Evolutionary conservation across 2,113 vertebrate species (phyloP), one percentile per base, ranked within the genome.

Genomic region (Campylomormyrus numenius): DNA sequence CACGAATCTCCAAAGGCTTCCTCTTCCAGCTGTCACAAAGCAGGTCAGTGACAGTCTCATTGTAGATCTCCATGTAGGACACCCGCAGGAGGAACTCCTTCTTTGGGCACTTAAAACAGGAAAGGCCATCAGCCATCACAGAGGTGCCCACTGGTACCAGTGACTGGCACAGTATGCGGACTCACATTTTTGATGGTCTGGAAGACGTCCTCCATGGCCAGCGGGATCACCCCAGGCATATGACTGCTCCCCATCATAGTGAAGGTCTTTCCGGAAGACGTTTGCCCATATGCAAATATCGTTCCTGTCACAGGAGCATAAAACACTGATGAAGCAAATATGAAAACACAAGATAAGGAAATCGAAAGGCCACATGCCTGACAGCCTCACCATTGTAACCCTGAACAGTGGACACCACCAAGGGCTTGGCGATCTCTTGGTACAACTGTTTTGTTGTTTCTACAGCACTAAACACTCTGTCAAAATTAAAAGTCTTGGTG

Each of bases 31-130:
- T 97, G 88, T 97, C 97, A 39, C 97, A 97, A 7, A 99, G 96
- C 90, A 99, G 94, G 90, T 99, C 98, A 0, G 96, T 97, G 85
- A 99, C 97, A 0, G 97, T 99, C 92, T 99, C 98, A 35, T 99
- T 99, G 93, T 99, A 99, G 92, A 99, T 99, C 89, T 99, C 98
- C 98, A 99, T 98, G 90, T 99, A 99, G 6, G 98, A 99, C 85
- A 99, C 98, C 0, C 98, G 94, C 66, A 99, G 93, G 21, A 99
- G 96, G 93, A 99, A 99, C 93, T 99, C 98, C 91, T 98, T 98
- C 10, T 97, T 96, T 3, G 97, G 97, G 95, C 94, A 97, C 98
- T 99, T 70, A 39, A 27, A 84, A 50, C 15, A 83, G 24, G 49
- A n/a, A 50, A 5, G 17, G 74, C 15, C 39, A 17, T 80, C 31